These are phyloP conservation scores for Ischnura elegans DNA, from an alignment of 2,888 invertebrate genomes.

Conservation along the genomic window DNA sequence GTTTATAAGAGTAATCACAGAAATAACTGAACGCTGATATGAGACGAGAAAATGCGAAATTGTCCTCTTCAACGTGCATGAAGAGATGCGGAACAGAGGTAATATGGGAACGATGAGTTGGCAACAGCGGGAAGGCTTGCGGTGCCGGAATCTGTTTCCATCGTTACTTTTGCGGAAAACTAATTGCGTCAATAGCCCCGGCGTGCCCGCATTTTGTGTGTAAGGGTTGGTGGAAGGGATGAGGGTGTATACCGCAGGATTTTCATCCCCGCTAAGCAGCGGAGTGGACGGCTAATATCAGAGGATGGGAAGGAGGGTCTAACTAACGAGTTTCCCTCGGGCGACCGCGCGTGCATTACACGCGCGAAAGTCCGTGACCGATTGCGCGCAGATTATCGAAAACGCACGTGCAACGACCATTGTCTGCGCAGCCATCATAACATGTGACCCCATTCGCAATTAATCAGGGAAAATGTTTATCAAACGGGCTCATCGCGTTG, in stretches of 20 bases:
- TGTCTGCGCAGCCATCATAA: too few relatives aligned
- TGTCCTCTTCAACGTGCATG: neutral
- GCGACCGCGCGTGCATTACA: neutral
- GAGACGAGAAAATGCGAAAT: too few relatives aligned
- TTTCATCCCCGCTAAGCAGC: neutral
- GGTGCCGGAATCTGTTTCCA: neutral
- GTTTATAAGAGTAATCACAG: too few relatives aligned
- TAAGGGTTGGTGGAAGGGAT: too few relatives aligned
- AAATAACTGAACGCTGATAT: too few relatives aligned
- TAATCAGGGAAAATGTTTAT: too few relatives aligned
- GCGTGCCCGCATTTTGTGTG: neutral
- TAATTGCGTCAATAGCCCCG: neutral
- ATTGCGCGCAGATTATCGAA: too few relatives aligned
- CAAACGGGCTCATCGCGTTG: too few relatives aligned
- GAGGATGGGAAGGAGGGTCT: too few relatives aligned
- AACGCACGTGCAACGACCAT: too few relatives aligned
- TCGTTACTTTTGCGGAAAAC: conserved; percentile 27
- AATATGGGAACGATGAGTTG: neutral
- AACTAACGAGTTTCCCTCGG: neutral
- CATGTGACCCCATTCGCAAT: too few relatives aligned
- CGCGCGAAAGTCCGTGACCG: neutral
- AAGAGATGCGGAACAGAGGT: too few relatives aligned
- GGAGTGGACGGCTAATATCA: neutral
- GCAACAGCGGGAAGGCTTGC: neutral
- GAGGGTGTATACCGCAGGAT: neutral